phyloP scores from a whole-genome alignment of 2,888 invertebrate genomes.

The Agriopis leucophaearia region DNA sequence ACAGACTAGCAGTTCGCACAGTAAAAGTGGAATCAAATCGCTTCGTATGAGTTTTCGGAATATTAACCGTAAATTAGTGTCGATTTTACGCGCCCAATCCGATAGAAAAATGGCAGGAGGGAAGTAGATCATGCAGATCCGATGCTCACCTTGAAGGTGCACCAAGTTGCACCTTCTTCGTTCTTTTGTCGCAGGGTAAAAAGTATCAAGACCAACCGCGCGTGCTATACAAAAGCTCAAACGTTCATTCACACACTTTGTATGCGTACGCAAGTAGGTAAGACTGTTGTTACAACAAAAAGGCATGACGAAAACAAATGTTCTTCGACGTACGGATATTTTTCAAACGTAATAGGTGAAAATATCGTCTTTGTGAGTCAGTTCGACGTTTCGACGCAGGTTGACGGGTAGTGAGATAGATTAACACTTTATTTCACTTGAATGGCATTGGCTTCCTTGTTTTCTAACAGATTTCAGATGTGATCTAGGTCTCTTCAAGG shows the following conservation, averaged over 20 bases:
- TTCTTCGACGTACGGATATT: slow-evolving; percentile 34
- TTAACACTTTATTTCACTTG: slow-evolving; percentile 1
- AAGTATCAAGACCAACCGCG: slow-evolving; percentile 59
- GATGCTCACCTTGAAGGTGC: too few relatives aligned
- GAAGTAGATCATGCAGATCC: too few relatives aligned
- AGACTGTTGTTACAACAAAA: slow-evolving; percentile 54
- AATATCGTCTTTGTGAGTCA: slow-evolving; percentile 33
- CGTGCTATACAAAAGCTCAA: slow-evolving; percentile 48
- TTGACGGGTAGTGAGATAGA: slow-evolving; percentile 6
- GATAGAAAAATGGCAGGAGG: too few relatives aligned
- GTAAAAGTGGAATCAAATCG: too few relatives aligned
- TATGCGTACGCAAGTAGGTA: slow-evolving; percentile 53
- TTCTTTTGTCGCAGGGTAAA: neutral
- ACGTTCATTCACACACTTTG: slow-evolving; percentile 69
- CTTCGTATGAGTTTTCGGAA: too few relatives aligned
- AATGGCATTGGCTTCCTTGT: too few relatives aligned
- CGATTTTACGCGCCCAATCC: too few relatives aligned
- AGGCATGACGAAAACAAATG: slow-evolving; percentile 55
- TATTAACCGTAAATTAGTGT: too few relatives aligned
- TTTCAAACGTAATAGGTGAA: slow-evolving; percentile 44
- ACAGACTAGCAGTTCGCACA: too few relatives aligned
- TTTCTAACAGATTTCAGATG: too few relatives aligned
- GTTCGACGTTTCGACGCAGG: slow-evolving; percentile 13
- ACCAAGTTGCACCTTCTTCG: too few relatives aligned
- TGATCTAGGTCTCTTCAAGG: too few relatives aligned